Evolutionary conservation across 1,140 invertebrate species (phyloP).

Genomic region (Sminthurides bifidus): DNA sequence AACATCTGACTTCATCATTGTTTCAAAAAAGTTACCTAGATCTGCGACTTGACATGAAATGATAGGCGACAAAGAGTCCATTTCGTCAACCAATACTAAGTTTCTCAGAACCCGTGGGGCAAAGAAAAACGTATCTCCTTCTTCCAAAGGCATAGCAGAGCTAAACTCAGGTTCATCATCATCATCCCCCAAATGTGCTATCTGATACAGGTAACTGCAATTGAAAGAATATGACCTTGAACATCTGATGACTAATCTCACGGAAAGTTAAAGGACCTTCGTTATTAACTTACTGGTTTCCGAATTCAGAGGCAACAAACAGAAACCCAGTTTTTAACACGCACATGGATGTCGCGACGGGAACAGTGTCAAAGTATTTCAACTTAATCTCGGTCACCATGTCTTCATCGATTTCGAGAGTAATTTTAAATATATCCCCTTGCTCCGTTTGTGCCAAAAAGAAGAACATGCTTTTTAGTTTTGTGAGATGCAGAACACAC

Average conservation of each 20-base stretch:
- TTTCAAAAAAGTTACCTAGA: constrained; percentile 34
- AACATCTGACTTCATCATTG: not conserved
- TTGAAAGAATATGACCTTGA: constrained; percentile 15
- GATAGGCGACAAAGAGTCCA: constrained; percentile 93
- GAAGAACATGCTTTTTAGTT: constrained; percentile 97
- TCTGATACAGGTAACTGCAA: constrained; percentile 91
- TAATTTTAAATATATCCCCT: constrained; percentile 97
- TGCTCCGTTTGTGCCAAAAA: constrained; percentile 90
- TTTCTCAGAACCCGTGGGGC: constrained; percentile 86
- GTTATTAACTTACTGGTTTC: constrained; percentile 85
- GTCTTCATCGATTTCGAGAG: constrained; percentile 93
- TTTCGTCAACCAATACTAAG: constrained; percentile 93
- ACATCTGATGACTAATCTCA: not conserved
- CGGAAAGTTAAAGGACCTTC: not conserved
- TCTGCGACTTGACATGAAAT: constrained; percentile 65
- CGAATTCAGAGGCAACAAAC: constrained; percentile 98
- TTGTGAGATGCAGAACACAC: constrained; percentile 98
- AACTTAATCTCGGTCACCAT: constrained; percentile 98
- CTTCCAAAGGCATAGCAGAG: constrained; percentile 93
- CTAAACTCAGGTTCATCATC: constrained; percentile 99
- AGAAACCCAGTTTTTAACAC: constrained; percentile 97
- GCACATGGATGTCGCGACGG: constrained; percentile 90
- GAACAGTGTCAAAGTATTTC: constrained; percentile 99
- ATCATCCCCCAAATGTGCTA: constrained; percentile 96
- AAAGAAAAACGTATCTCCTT: constrained; percentile 99